Base-by-base conservation (phyloP, 2,888 invertebrate genomes). In the Drosophila ustulata region DNA sequence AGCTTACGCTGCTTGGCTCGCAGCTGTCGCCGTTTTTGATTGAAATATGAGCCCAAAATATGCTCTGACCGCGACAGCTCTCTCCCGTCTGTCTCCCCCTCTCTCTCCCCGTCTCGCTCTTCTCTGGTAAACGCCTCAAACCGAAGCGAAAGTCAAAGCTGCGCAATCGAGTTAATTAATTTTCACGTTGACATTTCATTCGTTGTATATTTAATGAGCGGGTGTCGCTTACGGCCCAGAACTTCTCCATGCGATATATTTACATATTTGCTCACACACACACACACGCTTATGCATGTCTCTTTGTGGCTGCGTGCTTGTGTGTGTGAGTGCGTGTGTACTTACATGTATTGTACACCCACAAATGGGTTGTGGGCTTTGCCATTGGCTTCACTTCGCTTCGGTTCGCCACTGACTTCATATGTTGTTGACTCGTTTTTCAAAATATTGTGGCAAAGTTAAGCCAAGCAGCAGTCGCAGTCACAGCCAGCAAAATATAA, bases 11-110 rank as follows among this genome's bases (percentile, higher is more conserved):
- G 76, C 76, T 61, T 78, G 75, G 71, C 72, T 69, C 85, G 74
- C 85, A 85, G 85, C 89, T 85, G 85, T 89, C 89, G 85, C 88
- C 78, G 71, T 78, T 89, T 78, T 89, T 85, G 88, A 85, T 85
- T 85, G 85, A 85, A 85, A 85, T 89, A 85, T 88, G 84, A 85
- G 84, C 67, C 28, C 47, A 57, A 76, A 66, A 73, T 73, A 71
- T 56, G 70, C 67, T 52, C 23, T 58, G 55, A 71, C 67, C 56
- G 66, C 77, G 61, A 52, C 58, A 50, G n/a, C 25, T n/a, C 18
- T 28, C 26, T 11, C 13, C 46, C 4, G 32, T 11, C 23, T 5
- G 23, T 8, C n/a, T 32, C n/a, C 4, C 32, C 26, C 25, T 6
- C 37, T 7, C 49, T 9, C 5, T 11, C 9, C 11, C 1, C 11